A percentile compares a stretch with the other conserved stretches of the same genome.
phyloP scores from a whole-genome alignment of 2,888 invertebrate species.

The Tachystola acroxantha region DNA sequence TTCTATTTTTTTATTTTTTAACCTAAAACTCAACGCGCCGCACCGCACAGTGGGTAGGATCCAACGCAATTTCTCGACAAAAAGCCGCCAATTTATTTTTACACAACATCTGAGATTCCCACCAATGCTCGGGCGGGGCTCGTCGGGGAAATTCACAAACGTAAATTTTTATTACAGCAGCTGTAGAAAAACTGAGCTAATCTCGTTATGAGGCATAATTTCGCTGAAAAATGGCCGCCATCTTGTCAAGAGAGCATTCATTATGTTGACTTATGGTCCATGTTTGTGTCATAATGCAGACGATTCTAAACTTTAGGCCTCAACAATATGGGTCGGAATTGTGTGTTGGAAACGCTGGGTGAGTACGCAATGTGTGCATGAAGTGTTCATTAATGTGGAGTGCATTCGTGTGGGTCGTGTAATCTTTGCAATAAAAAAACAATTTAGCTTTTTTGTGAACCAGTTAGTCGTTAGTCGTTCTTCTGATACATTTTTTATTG shows the following conservation, averaged over 20 bases:
- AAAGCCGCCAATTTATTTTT: slow-evolving; percentile 7
- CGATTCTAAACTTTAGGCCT: not conserved
- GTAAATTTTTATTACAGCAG: slow-evolving; percentile 25
- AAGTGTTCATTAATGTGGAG: not conserved
- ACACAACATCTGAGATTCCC: slow-evolving; percentile 7
- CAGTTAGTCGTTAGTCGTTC: too few relatives aligned
- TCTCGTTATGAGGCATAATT: slow-evolving; percentile 45
- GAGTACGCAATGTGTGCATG: not conserved
- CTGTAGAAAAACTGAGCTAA: slow-evolving; percentile 34
- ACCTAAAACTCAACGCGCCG: not conserved
- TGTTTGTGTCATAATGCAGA: slow-evolving; percentile 6
- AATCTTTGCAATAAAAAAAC: too few relatives aligned
- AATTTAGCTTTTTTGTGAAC: too few relatives aligned
- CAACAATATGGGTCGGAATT: not conserved
- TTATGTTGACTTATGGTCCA: slow-evolving; percentile 39
- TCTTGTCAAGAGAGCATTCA: slow-evolving; percentile 43
- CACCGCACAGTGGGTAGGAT: not conserved
- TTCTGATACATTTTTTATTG: too few relatives aligned
- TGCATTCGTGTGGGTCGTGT: not conserved
- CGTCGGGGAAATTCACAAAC: slow-evolving; percentile 18
- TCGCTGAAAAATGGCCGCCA: slow-evolving; percentile 43
- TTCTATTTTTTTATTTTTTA: not conserved
- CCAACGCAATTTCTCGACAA: slow-evolving; percentile 2
- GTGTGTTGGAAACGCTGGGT: too few relatives aligned
- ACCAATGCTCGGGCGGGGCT: not conserved